Evolutionary conservation across 2,888 invertebrate species (phyloP).

Genomic region (Drosophila stalkeri): DNA sequence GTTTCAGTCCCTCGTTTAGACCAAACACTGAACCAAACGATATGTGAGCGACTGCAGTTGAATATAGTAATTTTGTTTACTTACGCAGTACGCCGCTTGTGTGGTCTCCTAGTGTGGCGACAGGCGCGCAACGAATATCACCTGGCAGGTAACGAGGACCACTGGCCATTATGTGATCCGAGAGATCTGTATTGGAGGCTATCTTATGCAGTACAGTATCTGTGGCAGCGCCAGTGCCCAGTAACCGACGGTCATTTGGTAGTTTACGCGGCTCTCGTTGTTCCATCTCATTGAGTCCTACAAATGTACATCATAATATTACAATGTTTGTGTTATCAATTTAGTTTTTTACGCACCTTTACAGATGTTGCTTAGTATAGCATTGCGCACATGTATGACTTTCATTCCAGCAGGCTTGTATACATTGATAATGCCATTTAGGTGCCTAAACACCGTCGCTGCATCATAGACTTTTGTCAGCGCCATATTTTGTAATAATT

Average conservation of each 20-base stretch:
- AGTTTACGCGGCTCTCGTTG: conserved; percentile 86
- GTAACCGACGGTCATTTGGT: conserved; percentile 86
- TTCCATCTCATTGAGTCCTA: conserved; percentile 91
- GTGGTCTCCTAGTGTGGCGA: conserved; percentile 88
- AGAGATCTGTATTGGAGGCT: conserved; percentile 87
- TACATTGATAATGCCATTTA: conserved; percentile 92
- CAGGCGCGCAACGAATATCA: conserved; percentile 88
- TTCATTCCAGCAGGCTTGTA: conserved; percentile 90
- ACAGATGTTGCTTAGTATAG: conserved; percentile 88
- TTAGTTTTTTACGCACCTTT: conserved; percentile 87
- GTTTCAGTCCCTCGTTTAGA: conserved; percentile 88
- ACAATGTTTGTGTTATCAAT: neutral
- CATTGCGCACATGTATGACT: conserved; percentile 86
- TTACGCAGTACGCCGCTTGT: conserved; percentile 91
- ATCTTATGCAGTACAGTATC: conserved; percentile 87
- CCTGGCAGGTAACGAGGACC: conserved; percentile 90
- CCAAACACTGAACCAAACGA: conserved; percentile 88
- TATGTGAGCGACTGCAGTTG: neutral
- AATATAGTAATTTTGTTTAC: conserved; percentile 57
- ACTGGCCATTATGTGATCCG: conserved; percentile 90
- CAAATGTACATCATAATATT: neutral
- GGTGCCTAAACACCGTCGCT: conserved; percentile 87
- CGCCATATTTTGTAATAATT: conserved; percentile 66
- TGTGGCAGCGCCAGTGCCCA: conserved; percentile 88
- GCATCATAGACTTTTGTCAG: conserved; percentile 85